These are phyloP conservation scores for Thaleichthys pacificus DNA, from an alignment of 2,797 vertebrate species.

Conservation along the genomic window DNA sequence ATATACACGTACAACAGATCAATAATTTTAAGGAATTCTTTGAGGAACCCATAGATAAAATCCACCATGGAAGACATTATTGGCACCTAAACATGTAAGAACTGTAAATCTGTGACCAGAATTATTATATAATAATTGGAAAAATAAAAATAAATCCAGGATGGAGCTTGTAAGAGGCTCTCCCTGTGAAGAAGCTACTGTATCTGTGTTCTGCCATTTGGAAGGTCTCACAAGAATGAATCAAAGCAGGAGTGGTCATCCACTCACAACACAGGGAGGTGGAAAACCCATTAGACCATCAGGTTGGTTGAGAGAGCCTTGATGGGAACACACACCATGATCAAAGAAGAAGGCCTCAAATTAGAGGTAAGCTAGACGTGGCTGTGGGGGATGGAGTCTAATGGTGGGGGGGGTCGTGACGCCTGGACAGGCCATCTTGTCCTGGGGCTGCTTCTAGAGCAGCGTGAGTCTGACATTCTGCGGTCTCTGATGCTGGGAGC, in stretches of 20 bases:
- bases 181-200: too few relatives aligned
- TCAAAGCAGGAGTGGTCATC: slow-evolving; percentile 21
- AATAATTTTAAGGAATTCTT: too few relatives aligned
- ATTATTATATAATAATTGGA: too few relatives aligned
- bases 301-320: slow-evolving; percentile 31
- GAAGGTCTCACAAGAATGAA: slow-evolving; percentile 19
- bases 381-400: not conserved
- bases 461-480: slow-evolving; percentile 44
- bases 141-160: too few relatives aligned
- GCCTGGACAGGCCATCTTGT: slow-evolving; percentile 41
- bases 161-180: too few relatives aligned
- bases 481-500: slow-evolving; percentile 46
- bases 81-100: not conserved
- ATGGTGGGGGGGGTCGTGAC: not conserved
- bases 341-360: slow-evolving; percentile 46
- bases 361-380: not conserved
- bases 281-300: slow-evolving; percentile 45
- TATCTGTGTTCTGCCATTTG: too few relatives aligned
- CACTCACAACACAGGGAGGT: not conserved
- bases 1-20: too few relatives aligned
- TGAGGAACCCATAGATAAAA: too few relatives aligned
- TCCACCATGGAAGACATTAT: too few relatives aligned
- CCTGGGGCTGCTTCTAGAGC: slow-evolving; percentile 32
- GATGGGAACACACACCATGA: slow-evolving; percentile 48
- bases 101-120: too few relatives aligned